phyloP scores from a whole-genome alignment of 2,888 invertebrate genomes.

The Celastrina argiolus region DNA sequence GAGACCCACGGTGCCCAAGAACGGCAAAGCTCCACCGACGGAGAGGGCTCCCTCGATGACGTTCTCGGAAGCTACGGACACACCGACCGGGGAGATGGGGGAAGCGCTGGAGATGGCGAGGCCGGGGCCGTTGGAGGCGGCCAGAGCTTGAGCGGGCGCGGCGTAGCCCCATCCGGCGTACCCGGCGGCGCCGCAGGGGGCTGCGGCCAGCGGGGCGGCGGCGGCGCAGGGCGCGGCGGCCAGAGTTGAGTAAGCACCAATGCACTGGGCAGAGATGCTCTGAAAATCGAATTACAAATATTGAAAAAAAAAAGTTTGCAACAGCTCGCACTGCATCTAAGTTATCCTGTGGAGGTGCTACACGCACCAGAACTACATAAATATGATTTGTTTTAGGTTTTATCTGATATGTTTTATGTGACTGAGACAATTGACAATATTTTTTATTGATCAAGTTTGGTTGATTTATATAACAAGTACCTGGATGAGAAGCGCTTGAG shows the following conservation, averaged over 20 bases:
- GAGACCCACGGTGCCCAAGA: slow-evolving; percentile 43
- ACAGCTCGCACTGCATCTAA: too few relatives aligned
- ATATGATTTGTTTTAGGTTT: not conserved
- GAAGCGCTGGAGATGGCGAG: slow-evolving; percentile 38
- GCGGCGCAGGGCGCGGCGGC: slow-evolving; percentile 22
- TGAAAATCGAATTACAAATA: slow-evolving; percentile 23
- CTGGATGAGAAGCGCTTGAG: slow-evolving; percentile 39
- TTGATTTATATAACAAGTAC: slow-evolving; percentile 12
- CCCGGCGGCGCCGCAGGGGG: not conserved
- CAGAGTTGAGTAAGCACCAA: slow-evolving; percentile 23
- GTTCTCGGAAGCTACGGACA: slow-evolving; percentile 43
- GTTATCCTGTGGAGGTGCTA: too few relatives aligned
- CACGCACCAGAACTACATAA: too few relatives aligned
- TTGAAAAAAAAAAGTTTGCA: too few relatives aligned
- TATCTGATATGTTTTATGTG: too few relatives aligned
- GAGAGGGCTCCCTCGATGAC: slow-evolving; percentile 40
- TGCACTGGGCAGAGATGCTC: slow-evolving; percentile 31
- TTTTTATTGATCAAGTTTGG: too few relatives aligned
- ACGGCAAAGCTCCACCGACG: slow-evolving; percentile 43
- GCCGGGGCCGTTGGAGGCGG: slow-evolving; percentile 33
- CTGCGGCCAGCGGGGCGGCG: slow-evolving; percentile 1
- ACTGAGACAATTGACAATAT: too few relatives aligned
- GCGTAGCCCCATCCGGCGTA: slow-evolving; percentile 11
- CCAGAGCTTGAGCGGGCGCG: slow-evolving; percentile 22
- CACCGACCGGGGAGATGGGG: slow-evolving; percentile 34